These are phyloP conservation scores for Melospiza melodia DNA, from an alignment of 2,113 vertebrate species.

Conservation along the genomic window DNA sequence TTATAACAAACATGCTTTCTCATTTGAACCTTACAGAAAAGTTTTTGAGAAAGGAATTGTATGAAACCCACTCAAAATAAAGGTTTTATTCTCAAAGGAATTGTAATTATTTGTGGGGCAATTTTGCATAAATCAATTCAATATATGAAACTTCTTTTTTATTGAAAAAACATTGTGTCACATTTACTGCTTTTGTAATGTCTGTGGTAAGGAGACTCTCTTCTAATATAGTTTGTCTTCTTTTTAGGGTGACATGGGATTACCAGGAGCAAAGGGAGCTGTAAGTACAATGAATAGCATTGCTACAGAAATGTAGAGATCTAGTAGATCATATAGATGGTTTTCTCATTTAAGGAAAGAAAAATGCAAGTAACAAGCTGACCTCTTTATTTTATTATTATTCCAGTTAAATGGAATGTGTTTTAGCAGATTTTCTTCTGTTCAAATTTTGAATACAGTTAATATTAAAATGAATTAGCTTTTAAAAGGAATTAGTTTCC, in stretches of 20 bases:
- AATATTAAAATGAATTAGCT: neutral
- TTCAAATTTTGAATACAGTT: slow-evolving; percentile 10
- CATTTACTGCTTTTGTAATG: neutral
- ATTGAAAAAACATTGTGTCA: neutral
- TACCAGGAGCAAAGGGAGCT: slow-evolving; percentile 89
- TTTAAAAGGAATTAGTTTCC: neutral
- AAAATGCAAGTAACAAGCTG: neutral
- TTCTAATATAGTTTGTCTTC: slow-evolving; percentile 53
- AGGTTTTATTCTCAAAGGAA: neutral
- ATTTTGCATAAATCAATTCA: neutral
- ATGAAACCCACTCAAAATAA: neutral
- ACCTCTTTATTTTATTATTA: neutral
- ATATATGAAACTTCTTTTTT: neutral
- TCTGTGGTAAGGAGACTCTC: neutral
- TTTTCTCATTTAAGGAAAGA: slow-evolving; percentile 1
- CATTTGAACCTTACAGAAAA: neutral
- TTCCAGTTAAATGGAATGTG: neutral
- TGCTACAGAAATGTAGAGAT: neutral
- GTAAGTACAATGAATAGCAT: slow-evolving; percentile 79
- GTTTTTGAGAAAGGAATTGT: neutral
- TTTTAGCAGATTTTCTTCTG: neutral
- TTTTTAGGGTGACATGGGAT: slow-evolving; percentile 88
- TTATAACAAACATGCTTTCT: neutral
- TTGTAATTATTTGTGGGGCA: neutral
- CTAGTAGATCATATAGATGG: neutral